Conservation (phyloP, 2,797 vertebrate species). For the Catamblyrhynchus diadema region DNA sequence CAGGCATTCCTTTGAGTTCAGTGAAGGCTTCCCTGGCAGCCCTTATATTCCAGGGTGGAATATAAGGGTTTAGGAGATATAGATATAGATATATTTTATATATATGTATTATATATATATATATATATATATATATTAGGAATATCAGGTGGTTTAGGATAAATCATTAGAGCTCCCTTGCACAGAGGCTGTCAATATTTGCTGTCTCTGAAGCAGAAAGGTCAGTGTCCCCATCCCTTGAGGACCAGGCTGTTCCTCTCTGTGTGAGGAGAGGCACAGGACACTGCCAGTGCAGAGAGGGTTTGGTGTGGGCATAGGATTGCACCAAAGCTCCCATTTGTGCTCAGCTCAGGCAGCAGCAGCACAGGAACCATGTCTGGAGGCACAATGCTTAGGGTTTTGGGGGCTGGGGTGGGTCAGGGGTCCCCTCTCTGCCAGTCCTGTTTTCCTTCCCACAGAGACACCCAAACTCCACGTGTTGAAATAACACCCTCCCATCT, state of each 20-base stretch:
- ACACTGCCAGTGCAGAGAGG: background rate
- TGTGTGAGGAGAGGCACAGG: background rate
- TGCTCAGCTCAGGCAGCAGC: background rate
- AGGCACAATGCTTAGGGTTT: background rate
- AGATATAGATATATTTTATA: no score
- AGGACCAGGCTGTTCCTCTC: background rate
- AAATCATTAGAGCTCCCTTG: background rate
- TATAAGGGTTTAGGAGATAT: no score
- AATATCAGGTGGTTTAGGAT: background rate
- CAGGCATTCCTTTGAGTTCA: background rate
- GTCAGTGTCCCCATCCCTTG: no score
- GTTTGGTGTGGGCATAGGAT: background rate
- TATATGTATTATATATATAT: no score
- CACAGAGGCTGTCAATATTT: background rate
- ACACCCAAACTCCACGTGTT: background rate
- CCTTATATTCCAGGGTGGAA: background rate
- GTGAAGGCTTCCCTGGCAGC: background rate
- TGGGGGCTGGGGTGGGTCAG: background rate
- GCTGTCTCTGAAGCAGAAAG: background rate
- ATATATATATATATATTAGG: no score
- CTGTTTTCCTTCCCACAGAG: background rate
- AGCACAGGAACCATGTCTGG: accelerated
- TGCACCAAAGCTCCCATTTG: background rate
- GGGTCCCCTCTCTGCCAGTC: background rate
- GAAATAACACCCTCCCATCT: background rate